These are phyloP conservation scores for Halyomorpha halys DNA, from an alignment of 1,140 invertebrate species.

Conservation along the genomic window DNA sequence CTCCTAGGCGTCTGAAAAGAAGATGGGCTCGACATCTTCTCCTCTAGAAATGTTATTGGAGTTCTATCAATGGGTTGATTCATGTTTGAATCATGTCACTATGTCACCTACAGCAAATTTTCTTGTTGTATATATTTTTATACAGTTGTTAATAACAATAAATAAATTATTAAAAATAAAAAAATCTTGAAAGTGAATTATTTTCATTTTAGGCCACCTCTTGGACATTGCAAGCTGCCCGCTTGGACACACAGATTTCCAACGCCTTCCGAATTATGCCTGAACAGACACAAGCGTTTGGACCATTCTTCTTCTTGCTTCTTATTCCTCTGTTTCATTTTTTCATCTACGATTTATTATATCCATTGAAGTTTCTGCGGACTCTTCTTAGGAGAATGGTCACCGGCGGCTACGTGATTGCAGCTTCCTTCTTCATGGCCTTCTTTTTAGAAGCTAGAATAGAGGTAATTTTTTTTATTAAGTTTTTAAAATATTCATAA, in stretches of 20 bases:
- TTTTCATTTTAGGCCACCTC: neutral
- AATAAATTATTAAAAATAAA: no score
- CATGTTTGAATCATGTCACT: no score
- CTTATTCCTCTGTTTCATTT: conserved; percentile 4
- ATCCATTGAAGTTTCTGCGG: neutral
- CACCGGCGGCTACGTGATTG: neutral
- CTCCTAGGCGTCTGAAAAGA: no score
- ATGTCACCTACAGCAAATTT: no score
- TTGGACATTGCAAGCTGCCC: conserved; percentile 8
- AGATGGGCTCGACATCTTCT: no score
- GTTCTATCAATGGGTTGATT: no score
- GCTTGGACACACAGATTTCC: neutral
- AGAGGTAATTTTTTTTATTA: no score
- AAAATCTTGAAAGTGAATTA: neutral
- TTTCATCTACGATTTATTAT: neutral
- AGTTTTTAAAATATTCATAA: no score
- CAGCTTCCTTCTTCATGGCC: neutral
- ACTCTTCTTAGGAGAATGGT: conserved; percentile 14
- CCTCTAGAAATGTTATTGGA: no score
- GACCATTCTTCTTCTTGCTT: neutral
- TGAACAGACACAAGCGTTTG: neutral
- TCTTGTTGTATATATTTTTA: no score
- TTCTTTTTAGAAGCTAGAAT: neutral
- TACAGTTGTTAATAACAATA: no score
- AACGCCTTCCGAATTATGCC: neutral